Evolutionary conservation across 2,888 invertebrate genomes (phyloP).

Genomic region (Diaphora mendica): DNA sequence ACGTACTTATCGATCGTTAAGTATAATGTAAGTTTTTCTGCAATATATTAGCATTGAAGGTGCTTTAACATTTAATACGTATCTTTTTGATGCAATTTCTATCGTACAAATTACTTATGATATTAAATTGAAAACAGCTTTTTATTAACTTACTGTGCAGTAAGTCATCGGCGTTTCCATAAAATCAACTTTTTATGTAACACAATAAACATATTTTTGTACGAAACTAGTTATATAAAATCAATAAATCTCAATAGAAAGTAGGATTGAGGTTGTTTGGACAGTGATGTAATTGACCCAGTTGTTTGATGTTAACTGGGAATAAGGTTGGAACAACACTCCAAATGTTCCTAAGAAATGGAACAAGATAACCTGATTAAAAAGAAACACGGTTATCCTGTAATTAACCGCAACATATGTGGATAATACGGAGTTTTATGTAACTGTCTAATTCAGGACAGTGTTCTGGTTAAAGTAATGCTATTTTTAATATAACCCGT

Average conservation of each 20-base stretch:
- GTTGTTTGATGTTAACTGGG: slow-evolving; percentile 25
- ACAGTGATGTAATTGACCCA: slow-evolving; percentile 43
- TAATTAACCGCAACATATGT: slow-evolving; percentile 49
- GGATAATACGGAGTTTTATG: slow-evolving; percentile 37
- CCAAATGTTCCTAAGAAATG: slow-evolving; percentile 61
- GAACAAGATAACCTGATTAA: slow-evolving; percentile 67
- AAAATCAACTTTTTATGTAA: slow-evolving; percentile 46
- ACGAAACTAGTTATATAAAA: slow-evolving; percentile 46
- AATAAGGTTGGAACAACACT: slow-evolving; percentile 70
- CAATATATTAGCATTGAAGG: not conserved
- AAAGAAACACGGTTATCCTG: slow-evolving; percentile 74
- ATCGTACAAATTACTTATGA: slow-evolving; percentile 27
- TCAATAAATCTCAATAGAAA: slow-evolving; percentile 49
- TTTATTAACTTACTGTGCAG: slow-evolving; percentile 21
- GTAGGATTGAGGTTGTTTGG: slow-evolving; percentile 47
- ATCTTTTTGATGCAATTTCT: not conserved
- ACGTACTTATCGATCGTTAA: slow-evolving; percentile 5
- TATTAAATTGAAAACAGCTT: slow-evolving; percentile 14
- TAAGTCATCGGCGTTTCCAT: slow-evolving; percentile 23
- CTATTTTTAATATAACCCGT: slow-evolving; percentile 33
- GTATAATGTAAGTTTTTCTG: not conserved
- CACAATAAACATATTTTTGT: slow-evolving; percentile 37
- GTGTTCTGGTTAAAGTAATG: slow-evolving; percentile 32
- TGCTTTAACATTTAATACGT: not conserved
- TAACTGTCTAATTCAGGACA: slow-evolving; percentile 29